These are phyloP conservation scores for Ormyrus labotus DNA, from an alignment of 2,888 invertebrate genomes.

Conservation along the genomic window DNA sequence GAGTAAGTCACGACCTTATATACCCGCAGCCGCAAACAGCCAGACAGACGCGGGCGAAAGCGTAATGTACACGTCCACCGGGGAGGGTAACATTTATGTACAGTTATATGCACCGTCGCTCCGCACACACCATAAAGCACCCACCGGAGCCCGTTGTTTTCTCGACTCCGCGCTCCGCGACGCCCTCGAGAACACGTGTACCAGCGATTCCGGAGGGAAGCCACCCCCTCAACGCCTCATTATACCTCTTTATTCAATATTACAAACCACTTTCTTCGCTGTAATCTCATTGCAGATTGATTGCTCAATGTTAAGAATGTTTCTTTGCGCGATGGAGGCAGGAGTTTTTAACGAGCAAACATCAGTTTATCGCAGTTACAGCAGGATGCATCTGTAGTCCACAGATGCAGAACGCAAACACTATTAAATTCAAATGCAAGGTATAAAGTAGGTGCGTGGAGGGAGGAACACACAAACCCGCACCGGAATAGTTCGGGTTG, in stretches of 20 bases:
- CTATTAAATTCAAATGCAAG: no score
- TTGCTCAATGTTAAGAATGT: no score
- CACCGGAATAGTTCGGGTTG: no score
- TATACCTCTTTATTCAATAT: conserved; percentile 23
- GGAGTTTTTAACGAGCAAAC: no score
- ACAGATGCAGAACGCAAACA: no score
- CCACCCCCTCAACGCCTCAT: conserved; percentile 11
- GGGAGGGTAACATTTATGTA: conserved; percentile 61
- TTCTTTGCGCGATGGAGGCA: no score
- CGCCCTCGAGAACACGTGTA: conserved; percentile 17
- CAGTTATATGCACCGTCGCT: conserved; percentile 63
- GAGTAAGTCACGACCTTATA: conserved; percentile 62
- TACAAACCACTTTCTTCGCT: not conserved
- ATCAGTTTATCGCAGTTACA: no score
- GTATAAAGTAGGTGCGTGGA: no score
- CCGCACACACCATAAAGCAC: conserved; percentile 37
- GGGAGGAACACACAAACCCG: no score
- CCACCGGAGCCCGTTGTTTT: conserved; percentile 39
- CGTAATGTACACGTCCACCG: conserved; percentile 56
- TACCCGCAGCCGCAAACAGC: conserved; percentile 46
- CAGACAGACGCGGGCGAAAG: conserved; percentile 54
- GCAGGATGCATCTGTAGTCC: no score
- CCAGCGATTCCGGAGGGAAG: conserved; percentile 15
- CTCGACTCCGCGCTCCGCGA: conserved; percentile 17
- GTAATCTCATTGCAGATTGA: no score